Base-by-base conservation (phyloP, 1,140 invertebrate genomes). In the Ganaspis sp. region DNA sequence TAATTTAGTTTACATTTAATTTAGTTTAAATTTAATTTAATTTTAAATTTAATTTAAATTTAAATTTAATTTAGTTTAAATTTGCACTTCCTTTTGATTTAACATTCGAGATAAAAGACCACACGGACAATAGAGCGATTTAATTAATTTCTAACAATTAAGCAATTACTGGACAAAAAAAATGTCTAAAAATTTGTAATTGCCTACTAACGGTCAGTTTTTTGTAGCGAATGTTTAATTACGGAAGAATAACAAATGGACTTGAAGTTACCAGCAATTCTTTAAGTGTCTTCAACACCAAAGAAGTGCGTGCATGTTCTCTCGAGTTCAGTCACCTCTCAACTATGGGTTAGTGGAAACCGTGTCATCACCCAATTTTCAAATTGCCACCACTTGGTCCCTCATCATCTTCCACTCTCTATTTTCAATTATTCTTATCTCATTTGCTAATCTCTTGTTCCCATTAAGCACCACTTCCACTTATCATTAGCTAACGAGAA, bases 291-390 rank as follows among this genome's bases (percentile, higher is more conserved):
- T 58, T 9, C 11, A 26, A 15, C 54, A 64, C 54, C 21, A 29
- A 12, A 64, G 23, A 64, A 26, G 12, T 29, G 54, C 54, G 54
- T 74, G 40, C 11, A 73, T 70, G 15, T 72, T 58, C 15, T 15
- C 45, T 19, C 8, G 80, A 78, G 86, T 88, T 88, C 87, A 83
- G 11, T 84, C 75, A 89, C 85, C 87, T 75, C 64, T 40, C 42
- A 38, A 70, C 77, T 73, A 79, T 77, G 71, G 72, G 78, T 81
- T 75, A 80, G 72, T 85, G 74, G 85, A 86, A 89, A 86, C 85
- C 83, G 82, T 89, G 85, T 83, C 86, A 86, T 71, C 70, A 76
- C 37, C 70, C 29, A 75, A 85, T 86, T 85, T 87, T 81, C 72
- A 84, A 72, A 83, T 79, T 71, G 26, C 72, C 38, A 64, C 75